phyloP scores from a whole-genome alignment of 2,797 vertebrate species.

The Lepus townsendii region DNA sequence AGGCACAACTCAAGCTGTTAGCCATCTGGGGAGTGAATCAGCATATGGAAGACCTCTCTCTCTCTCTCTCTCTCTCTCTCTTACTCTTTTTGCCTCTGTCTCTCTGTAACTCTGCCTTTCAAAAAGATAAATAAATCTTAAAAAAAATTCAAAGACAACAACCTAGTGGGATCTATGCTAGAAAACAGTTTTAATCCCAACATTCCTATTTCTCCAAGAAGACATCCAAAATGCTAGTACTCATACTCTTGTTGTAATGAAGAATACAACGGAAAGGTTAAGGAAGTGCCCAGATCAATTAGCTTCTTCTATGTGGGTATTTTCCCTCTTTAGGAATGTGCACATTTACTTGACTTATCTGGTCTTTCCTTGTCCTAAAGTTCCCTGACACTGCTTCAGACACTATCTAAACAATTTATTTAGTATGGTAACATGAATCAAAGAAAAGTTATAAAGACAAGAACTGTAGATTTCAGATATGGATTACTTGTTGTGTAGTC shows the following conservation, averaged over 20 bases:
- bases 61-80: no score
- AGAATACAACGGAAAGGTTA: background rate
- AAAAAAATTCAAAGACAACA: background rate
- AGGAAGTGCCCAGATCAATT: background rate
- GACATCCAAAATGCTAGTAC: background rate
- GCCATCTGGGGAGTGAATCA: no score
- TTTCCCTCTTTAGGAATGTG: background rate
- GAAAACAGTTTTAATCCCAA: background rate
- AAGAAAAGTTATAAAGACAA: background rate
- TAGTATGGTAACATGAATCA: background rate
- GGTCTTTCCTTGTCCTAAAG: background rate
- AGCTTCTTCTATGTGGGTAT: background rate
- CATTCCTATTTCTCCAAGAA: background rate
- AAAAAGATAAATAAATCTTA: no score
- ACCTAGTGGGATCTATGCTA: background rate
- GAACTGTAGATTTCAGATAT: background rate
- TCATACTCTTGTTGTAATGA: background rate
- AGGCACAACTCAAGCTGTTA: no score
- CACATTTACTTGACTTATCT: background rate
- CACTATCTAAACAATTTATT: background rate
- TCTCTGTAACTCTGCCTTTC: no score
- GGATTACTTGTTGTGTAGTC: background rate
- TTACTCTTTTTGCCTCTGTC: no score
- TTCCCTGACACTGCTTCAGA: background rate
- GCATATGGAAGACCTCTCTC: no score